Conservation (phyloP, 2,113 vertebrate species). For the Tricholaema leucomelas region DNA sequence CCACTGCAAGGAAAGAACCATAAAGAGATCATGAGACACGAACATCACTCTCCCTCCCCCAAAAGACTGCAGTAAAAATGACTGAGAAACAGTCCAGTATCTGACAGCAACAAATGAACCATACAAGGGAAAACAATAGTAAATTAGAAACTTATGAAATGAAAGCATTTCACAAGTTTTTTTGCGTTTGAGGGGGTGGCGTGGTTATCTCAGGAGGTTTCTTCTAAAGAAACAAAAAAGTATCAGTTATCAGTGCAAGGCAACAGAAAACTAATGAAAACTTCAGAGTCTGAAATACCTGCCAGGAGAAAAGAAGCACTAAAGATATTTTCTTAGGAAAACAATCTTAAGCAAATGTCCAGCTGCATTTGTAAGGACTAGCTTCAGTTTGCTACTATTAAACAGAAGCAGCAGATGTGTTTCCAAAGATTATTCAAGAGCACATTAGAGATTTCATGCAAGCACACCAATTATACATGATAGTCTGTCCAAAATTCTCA, state of each 20-base stretch:
- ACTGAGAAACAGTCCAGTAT: neutral
- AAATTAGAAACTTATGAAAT: neutral
- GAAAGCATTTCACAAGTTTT: neutral
- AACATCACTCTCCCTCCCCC: neutral
- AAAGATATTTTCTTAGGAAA: neutral
- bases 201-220: neutral
- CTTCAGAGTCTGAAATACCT: neutral
- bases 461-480: neutral
- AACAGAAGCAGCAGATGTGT: neutral
- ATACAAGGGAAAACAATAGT: accelerated
- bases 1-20: slow-evolving; percentile 81
- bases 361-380: neutral
- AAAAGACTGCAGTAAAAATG: neutral
- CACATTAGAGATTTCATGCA: neutral
- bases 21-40: neutral
- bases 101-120: neutral
- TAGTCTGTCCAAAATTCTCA: neutral
- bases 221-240: neutral
- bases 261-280: neutral
- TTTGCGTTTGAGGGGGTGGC: neutral
- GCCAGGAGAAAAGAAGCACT: neutral
- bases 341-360: neutral
- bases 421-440: neutral
- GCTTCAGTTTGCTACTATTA: neutral
- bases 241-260: neutral